Evolutionary conservation across 2,888 invertebrate genomes (phyloP), one percentile per base, ranked within the genome.

Genomic region (Volucella zonaria): DNA sequence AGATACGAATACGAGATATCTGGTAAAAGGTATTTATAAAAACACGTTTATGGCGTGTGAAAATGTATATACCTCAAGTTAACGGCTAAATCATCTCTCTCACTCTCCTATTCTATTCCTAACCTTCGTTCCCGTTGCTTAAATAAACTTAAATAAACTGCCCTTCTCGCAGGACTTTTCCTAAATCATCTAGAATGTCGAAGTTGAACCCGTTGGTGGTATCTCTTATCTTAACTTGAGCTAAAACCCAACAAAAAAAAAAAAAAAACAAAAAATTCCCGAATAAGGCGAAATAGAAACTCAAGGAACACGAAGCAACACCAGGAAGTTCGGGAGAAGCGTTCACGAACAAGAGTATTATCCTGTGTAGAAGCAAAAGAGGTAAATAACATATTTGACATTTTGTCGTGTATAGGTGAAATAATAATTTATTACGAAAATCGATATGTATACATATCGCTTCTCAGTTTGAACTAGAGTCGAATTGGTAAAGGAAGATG

Each of bases 371-470:
- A 67, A 59, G 71, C 54, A 79, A 80, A 70, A 75, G 71, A 81
- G 85, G 85, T 85, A 85, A 85, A 85, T 85, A 85, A 85, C 85
- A 77, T 73, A 85, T 81, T 83, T 80, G 80, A 83, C 80, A 83
- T 80, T 81, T 73, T 68, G 51, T 52, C 77, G 85, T 85, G 67
- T 81, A 77, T 66, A 85, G 76, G 85, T 85, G 73, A 81, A 77
- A 85, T 77, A 77, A 85, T 81, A 85, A 85, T 85, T 85, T 85
- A 85, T 85, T 77, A 85, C 68, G 67, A 80, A 81, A 85, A 85
- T 85, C 81, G 81, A 85, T 85, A 81, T 31, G 6, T 31, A 6
- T 6, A 31, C 6, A 31, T 73, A 73, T 80, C 31, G 83, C 70
- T 80, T 49, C 64, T 61, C 23, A 31, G 31, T 6, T 6, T 31